phyloP scores from a whole-genome alignment of 2,797 vertebrate species.

The Myotis myotis region DNA sequence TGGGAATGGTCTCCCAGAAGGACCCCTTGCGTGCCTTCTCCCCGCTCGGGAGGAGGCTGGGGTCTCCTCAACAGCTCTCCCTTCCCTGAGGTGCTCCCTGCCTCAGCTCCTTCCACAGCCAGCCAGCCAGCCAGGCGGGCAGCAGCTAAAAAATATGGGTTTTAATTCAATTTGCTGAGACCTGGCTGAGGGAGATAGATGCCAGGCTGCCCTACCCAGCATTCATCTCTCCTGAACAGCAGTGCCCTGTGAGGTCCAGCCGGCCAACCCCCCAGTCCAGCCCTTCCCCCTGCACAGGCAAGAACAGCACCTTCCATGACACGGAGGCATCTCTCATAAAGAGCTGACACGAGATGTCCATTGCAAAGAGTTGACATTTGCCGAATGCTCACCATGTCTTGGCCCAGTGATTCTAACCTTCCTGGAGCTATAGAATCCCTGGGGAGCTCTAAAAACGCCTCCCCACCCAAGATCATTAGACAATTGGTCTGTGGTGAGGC shows the following conservation, averaged over 20 bases:
- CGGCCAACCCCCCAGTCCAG: not conserved
- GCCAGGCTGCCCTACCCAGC: conserved; percentile 70
- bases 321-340: accelerated
- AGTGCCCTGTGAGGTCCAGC: not conserved
- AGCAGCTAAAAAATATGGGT: conserved; percentile 61
- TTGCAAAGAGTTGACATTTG: not conserved
- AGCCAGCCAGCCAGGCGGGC: conserved; percentile 63
- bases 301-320: not conserved
- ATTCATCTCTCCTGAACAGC: conserved; percentile 57
- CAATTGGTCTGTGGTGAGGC: conserved; percentile 17
- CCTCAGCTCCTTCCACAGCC: conserved; percentile 15
- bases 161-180: conserved; percentile 77
- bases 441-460: not conserved
- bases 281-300: not conserved
- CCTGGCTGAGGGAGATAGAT: conserved; percentile 71
- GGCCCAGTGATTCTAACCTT: not conserved
- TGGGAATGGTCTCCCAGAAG: not conserved
- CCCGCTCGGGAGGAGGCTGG: not conserved
- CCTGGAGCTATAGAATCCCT: not conserved
- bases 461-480: not conserved
- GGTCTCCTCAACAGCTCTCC: not conserved
- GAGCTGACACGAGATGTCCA: not conserved
- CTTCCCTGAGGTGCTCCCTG: not conserved
- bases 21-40: not conserved
- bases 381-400: not conserved